Conservation (phyloP, 2,888 invertebrate species). For the Camptogramma bilineatum region DNA sequence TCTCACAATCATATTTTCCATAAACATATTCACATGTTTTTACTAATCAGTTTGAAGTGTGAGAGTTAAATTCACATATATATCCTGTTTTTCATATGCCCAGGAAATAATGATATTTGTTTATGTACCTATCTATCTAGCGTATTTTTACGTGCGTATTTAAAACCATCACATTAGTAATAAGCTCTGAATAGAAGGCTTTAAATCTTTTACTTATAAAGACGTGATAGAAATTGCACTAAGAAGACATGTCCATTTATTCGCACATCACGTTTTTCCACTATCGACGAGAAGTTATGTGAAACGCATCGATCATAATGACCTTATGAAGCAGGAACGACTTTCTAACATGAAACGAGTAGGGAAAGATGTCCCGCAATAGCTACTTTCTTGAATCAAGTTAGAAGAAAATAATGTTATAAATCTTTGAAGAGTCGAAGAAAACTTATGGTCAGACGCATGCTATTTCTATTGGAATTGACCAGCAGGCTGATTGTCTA, state of each 20-base stretch:
- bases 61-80: too few relatives aligned
- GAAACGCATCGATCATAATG: conserved; percentile 39
- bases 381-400: conserved; percentile 27
- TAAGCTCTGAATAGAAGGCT: neutral
- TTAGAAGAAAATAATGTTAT: conserved; percentile 10
- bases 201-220: neutral
- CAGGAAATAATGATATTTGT: neutral
- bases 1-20: too few relatives aligned
- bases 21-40: too few relatives aligned
- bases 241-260: conserved; percentile 13
- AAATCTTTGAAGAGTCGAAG: conserved; percentile 3
- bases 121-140: neutral
- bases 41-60: too few relatives aligned
- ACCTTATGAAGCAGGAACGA: conserved; percentile 33
- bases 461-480: neutral
- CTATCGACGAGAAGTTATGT: conserved; percentile 35
- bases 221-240: conserved; percentile 26
- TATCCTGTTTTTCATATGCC: neutral
- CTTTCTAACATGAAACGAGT: conserved; percentile 38
- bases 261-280: conserved; percentile 36
- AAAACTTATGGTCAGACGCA: neutral
- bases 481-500: too few relatives aligned
- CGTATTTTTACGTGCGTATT: neutral
- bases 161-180: neutral
- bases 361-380: conserved; percentile 29